These are phyloP conservation scores for Scatophagus argus DNA, from an alignment of 2,113 vertebrate genomes.

Conservation along the genomic window DNA sequence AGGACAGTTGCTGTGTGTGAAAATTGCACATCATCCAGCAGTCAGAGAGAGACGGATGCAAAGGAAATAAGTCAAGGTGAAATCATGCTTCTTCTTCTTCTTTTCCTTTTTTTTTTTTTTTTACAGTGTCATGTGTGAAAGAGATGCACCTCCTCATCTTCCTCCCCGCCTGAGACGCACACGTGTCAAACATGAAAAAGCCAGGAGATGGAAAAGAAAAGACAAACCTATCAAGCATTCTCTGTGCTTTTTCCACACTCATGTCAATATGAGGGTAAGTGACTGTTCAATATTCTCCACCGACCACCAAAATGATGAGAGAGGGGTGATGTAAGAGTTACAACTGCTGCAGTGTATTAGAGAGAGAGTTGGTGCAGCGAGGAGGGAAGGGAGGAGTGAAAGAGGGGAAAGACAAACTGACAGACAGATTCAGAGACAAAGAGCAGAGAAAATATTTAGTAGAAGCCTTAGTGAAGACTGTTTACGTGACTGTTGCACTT, in stretches of 20 bases:
- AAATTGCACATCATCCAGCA: conserved; percentile 71
- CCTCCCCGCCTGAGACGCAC: conserved; percentile 11
- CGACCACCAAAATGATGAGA: conserved; percentile 68
- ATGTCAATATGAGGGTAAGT: conserved; percentile 74
- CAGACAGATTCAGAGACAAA: conserved; percentile 56
- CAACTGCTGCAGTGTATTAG: conserved; percentile 73
- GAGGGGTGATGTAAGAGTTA: conserved; percentile 75
- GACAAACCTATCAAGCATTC: conserved; percentile 41
- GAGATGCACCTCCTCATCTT: conserved; percentile 10
- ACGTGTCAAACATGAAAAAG: conserved; percentile 27
- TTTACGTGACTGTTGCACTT: conserved; percentile 56
- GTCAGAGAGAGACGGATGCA: conserved; percentile 48
- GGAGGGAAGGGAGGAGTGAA: conserved; percentile 41
- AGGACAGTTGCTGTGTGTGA: conserved; percentile 55
- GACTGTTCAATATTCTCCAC: conserved; percentile 75
- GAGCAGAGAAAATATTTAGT: conserved; percentile 34
- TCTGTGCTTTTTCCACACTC: conserved; percentile 56
- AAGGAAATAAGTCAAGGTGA: conserved; percentile 73
- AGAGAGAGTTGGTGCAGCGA: conserved; percentile 58
- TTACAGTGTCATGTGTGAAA: conserved; percentile 37
- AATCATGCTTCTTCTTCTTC: conserved; percentile 66
- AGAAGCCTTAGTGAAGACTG: conserved; percentile 23
- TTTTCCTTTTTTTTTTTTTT: no score
- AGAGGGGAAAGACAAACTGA: conserved; percentile 47
- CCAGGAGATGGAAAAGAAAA: conserved; percentile 35